These are phyloP conservation scores for Protobothrops flavoviridis DNA, from an alignment of 2,113 vertebrate genomes.

Conservation along the genomic window DNA sequence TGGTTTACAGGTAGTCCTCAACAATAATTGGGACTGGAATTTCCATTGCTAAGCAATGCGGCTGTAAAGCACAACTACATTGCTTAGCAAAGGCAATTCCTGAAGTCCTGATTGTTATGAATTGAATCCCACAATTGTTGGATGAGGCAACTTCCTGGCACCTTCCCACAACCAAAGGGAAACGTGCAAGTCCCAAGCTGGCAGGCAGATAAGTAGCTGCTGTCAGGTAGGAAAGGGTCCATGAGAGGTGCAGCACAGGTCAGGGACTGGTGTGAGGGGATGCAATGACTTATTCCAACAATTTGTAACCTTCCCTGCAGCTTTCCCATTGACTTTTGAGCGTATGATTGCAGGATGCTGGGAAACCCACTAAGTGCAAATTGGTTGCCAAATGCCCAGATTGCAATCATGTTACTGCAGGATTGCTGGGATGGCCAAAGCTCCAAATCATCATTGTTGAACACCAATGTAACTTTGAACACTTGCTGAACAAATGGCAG, in stretches of 20 bases:
- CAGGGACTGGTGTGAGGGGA: neutral
- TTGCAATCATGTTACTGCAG: neutral
- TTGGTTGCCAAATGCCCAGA: neutral
- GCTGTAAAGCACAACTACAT: neutral
- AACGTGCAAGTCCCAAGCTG: neutral
- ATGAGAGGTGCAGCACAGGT: neutral
- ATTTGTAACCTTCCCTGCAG: neutral
- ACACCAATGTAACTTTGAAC: neutral
- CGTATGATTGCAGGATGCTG: neutral
- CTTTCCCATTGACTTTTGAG: neutral
- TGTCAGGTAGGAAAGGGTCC: neutral
- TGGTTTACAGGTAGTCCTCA: neutral
- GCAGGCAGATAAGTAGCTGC: neutral
- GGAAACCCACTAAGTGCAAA: too few relatives aligned
- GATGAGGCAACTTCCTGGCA: neutral
- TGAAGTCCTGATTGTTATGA: neutral
- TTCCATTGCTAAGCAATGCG: neutral
- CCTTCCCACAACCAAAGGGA: neutral
- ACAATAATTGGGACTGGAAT: neutral
- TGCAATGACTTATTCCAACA: neutral
- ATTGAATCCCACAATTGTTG: neutral
- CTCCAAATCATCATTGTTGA: neutral
- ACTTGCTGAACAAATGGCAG: neutral
- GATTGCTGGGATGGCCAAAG: neutral
- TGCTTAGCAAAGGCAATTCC: neutral